Evolutionary conservation across 2,113 vertebrate species (phyloP), one percentile per base, ranked within the genome.

Genomic region (Sula dactylatra): DNA sequence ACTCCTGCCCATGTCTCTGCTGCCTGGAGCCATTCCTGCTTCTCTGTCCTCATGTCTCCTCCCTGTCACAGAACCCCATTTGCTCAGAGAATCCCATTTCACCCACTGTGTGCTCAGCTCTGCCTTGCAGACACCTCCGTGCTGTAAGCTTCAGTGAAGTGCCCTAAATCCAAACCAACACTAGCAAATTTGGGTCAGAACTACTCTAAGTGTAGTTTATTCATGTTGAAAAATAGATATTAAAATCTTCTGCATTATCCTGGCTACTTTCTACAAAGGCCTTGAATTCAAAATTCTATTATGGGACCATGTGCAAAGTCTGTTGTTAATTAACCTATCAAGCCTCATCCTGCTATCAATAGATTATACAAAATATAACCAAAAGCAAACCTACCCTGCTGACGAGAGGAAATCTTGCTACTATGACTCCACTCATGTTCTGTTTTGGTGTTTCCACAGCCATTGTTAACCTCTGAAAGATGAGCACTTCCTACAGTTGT

Each of bases 121-220:
- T 45, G 44, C 44, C 44, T 45, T 45, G 44, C 44, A 45, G 44
- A 18, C 44, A 45, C 44, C 44, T 45, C 44, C 15, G 38, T 38
- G 17, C 29, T 83, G 34, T 58, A 58, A 56, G 70, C 26, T 84
- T 95, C 55, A 84, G 26, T 86, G 42, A 88, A 54, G 22, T 77
- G 79, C 61, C 82, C 74, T 92, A 77, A 86, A 96, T 94, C 49
- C 67, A 90, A 94, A 77, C 38, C 10, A 38, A 69, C 45, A 47
- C 88, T 93, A 90, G 66, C 16, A 94, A 94, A 88, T 92, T 94
- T 94, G 85, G 79, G 82, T 83, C 90, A 93, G 62, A 80, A 80
- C 47, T 93, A 50, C 58, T 59, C 45, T 77, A 90, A 82, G 62
- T 36, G 49, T 44, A 74, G 44, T 79, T 92, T 94, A 84, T 84